Percentiles rank a stretch among this genome's conserved stretches.
phyloP scores from a whole-genome alignment of 2,113 vertebrate species.

The Myocastor coypus region DNA sequence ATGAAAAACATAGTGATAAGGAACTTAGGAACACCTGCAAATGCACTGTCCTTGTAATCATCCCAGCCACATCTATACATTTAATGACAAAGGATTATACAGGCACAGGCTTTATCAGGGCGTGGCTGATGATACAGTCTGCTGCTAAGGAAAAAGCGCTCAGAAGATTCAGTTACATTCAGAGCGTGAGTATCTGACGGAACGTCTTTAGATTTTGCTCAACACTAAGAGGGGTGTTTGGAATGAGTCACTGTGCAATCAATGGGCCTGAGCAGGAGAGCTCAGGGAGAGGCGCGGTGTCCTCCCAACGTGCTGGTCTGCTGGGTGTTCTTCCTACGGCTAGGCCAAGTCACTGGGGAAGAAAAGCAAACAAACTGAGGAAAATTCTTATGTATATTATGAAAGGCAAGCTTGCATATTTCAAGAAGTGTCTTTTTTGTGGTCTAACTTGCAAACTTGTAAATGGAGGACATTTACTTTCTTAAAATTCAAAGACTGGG shows the following conservation, averaged over 20 bases:
- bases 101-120: background rate
- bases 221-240: background rate
- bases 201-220: slow-evolving; percentile 16
- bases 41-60: background rate
- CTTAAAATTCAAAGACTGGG: slow-evolving; percentile 12
- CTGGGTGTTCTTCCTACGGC: background rate
- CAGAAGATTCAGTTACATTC: background rate
- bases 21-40: slow-evolving; percentile 9
- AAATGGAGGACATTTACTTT: background rate
- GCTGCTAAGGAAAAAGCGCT: background rate
- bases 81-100: background rate
- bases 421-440: slow-evolving; percentile 4
- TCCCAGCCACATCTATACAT: background rate
- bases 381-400: background rate
- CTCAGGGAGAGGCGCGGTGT: background rate
- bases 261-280: background rate
- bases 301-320: background rate
- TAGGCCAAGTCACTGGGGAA: background rate
- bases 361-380: background rate
- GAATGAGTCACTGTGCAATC: background rate
- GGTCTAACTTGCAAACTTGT: background rate
- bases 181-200: background rate
- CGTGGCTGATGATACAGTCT: background rate
- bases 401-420: background rate
- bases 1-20: slow-evolving; percentile 12